Evolutionary conservation across 2,797 vertebrate genomes (phyloP), one percentile per base, ranked within the genome.

Genomic region (Chaetodon trifasciatus): DNA sequence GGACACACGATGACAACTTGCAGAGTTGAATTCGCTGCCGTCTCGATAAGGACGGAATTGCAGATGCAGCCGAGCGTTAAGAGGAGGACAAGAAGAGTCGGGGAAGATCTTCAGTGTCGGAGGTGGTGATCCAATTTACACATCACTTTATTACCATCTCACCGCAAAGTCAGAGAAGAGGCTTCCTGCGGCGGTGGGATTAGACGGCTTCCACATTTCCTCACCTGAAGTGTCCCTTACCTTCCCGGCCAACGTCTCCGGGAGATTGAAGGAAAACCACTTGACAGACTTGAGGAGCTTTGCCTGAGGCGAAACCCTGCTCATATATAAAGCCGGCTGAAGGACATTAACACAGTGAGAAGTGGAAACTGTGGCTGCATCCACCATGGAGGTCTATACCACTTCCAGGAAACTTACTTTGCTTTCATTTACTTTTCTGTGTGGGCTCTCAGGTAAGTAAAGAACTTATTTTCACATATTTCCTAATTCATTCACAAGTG

Each of bases 321-420:
- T 79, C 77, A 4, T 8, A 78, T 28, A 86, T 71, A 86, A 70
- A 79, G 53, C 84, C 8, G 72, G 58, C 55, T 28, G 70, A 74
- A 46, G 82, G 83, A 80, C 81, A 65, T 24, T 28, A 28, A 56
- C 72, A 16, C 49, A 5, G 15, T 0, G 73, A 74, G 19, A 69
- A 83, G 73, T 60, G 62, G 35, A 55, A 58, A 55, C 52, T 53
- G 74, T 24, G 81, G 19, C 60, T 65, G 69, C 74, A 56, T 56
- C 85, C 77, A 85, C 86, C 82, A 95, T 96, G 96, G 93, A 93
- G 91, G 80, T 77, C 66, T 73, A 2, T 56, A 52, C 76, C 76
- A 88, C 92, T 89, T 88, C 58, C 21, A 84, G 91, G 89, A 95
- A 95, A 94, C 91, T 95, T 92, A 81, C 83, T 79, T 76, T 91